These are phyloP conservation scores for Paradoxurus hermaphroditus DNA, from an alignment of 2,113 vertebrate genomes.

Conservation along the genomic window DNA sequence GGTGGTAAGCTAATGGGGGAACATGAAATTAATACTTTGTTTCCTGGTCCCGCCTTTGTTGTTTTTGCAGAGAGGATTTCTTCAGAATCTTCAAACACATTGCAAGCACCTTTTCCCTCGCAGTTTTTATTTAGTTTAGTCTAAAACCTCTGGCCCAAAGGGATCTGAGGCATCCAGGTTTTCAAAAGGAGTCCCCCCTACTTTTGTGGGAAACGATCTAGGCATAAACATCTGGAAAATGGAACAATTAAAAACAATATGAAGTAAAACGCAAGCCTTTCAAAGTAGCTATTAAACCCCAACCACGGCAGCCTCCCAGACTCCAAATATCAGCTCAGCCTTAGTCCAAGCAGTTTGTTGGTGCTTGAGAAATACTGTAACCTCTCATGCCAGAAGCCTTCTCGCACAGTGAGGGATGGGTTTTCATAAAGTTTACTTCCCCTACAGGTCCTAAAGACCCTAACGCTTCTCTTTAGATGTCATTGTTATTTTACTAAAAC, in stretches of 20 bases:
- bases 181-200: conserved; percentile 11
- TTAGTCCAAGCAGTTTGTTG: not conserved
- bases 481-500: not conserved
- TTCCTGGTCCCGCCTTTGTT: conserved; percentile 91
- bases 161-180: conserved; percentile 19
- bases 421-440: not conserved
- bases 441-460: not conserved
- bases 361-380: not conserved
- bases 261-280: not conserved
- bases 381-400: accelerated
- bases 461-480: not conserved
- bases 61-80: conserved; percentile 83
- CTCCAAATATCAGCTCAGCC: not conserved
- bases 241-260: conserved; percentile 15
- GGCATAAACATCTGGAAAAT: conserved; percentile 53
- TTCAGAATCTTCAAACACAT: conserved; percentile 76
- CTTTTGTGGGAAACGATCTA: conserved; percentile 52
- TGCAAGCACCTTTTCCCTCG: conserved; percentile 54
- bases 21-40: conserved; percentile 93
- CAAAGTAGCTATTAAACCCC: not conserved
- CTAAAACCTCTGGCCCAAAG: conserved; percentile 71
- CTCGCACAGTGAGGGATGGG: not conserved
- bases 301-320: not conserved
- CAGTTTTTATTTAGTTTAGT: conserved; percentile 70
- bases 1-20: conserved; percentile 95